Conservation (phyloP, 2,113 vertebrate species). For the Apteryx mantelli region DNA sequence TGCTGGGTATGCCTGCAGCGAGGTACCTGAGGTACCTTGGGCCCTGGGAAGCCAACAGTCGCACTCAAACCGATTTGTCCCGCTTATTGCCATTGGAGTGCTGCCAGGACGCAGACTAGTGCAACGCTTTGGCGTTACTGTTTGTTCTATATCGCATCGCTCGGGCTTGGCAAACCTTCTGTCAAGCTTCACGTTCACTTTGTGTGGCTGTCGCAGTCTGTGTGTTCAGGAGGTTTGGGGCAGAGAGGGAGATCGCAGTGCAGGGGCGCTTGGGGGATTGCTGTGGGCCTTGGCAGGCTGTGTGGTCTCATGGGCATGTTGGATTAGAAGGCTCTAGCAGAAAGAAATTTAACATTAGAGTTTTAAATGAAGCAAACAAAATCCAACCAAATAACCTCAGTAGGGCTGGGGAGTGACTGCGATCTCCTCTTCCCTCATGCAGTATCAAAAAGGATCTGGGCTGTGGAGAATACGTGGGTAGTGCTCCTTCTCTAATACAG, state of each 20-base stretch:
- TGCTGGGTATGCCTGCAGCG: neutral
- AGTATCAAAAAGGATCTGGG: neutral
- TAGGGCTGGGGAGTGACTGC: neutral
- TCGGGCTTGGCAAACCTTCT: neutral
- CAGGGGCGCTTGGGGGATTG: neutral
- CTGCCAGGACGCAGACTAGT: accelerated
- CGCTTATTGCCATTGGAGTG: accelerated
- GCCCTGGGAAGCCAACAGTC: neutral
- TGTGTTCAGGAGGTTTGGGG: neutral
- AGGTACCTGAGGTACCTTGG: neutral
- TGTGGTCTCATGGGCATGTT: neutral
- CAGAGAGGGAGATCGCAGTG: neutral
- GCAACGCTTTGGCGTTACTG: accelerated
- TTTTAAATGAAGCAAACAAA: neutral
- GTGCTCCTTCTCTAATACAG: neutral
- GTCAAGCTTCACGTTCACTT: neutral
- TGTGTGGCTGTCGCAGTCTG: accelerated
- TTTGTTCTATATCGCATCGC: accelerated
- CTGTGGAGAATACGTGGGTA: neutral
- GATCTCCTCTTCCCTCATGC: neutral
- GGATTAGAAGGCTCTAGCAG: neutral
- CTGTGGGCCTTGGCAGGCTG: neutral
- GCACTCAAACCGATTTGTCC: neutral
- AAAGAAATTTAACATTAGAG: neutral
- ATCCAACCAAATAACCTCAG: neutral